Conservation (phyloP, 2,888 invertebrate genomes). For the Heliconius ethilla region DNA sequence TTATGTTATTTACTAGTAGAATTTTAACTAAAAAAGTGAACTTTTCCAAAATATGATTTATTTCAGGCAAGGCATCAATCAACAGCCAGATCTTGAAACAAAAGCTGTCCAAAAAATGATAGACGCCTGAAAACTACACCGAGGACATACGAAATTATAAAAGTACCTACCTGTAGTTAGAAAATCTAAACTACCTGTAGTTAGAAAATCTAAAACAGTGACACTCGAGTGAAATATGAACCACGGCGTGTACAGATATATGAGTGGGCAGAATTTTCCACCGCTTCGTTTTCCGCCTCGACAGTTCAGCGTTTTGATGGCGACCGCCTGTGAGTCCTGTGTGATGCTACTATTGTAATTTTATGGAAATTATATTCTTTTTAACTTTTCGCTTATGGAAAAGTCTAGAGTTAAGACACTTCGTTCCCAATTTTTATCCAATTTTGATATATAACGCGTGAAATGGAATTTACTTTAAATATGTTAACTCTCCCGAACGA, state of each 20-base stretch:
- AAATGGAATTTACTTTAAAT: no score
- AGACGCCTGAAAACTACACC: background rate
- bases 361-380: background rate
- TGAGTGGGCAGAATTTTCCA: constrained; percentile 41
- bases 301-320: constrained; percentile 42
- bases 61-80: background rate
- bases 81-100: background rate
- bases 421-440: no score
- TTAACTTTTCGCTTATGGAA: background rate
- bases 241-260: constrained; percentile 31
- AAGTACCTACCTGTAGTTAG: constrained; percentile 9
- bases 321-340: constrained; percentile 27
- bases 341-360: background rate
- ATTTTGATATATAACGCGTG: no score
- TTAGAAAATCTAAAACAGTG: constrained; percentile 25
- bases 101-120: constrained; percentile 18
- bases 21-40: background rate
- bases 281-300: constrained; percentile 41
- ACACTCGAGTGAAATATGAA: constrained; percentile 30
- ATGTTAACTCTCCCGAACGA: no score
- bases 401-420: no score
- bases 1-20: background rate
- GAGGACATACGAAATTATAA: constrained; percentile 19
- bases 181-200: constrained; percentile 21
- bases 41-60: background rate